Conservation (phyloP, 2,888 invertebrate genomes). For the Lepidocyrtinus sp. region DNA sequence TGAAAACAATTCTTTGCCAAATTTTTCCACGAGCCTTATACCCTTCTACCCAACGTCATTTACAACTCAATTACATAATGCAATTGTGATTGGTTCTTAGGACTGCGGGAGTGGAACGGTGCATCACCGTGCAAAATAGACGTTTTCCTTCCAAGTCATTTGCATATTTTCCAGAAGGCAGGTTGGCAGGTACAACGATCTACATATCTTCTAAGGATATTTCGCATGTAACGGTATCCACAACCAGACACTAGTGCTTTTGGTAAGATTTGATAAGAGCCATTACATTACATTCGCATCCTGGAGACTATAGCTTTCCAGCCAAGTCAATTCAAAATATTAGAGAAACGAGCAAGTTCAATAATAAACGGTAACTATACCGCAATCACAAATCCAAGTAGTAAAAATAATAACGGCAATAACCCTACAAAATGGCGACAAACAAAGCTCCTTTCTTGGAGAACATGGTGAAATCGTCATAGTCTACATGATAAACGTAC, state of each 20-base stretch:
- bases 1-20: neutral
- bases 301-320: neutral
- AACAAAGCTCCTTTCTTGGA: conserved; percentile 15
- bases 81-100: conserved; percentile 2
- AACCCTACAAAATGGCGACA: conserved; percentile 16
- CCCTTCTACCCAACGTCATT: neutral
- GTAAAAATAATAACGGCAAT: conserved; percentile 20
- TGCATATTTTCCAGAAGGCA: conserved; percentile 12
- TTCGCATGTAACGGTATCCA: too few relatives aligned
- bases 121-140: too few relatives aligned
- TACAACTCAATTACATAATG: conserved; percentile 14
- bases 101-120: too few relatives aligned
- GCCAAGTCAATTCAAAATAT: neutral
- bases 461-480: too few relatives aligned
- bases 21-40: too few relatives aligned
- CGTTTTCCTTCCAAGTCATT: neutral
- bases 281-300: too few relatives aligned
- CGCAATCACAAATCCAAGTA: conserved; percentile 14
- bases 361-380: conserved; percentile 16
- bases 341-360: conserved; percentile 1
- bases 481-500: too few relatives aligned
- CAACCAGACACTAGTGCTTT: too few relatives aligned
- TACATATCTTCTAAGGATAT: too few relatives aligned
- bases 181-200: too few relatives aligned
- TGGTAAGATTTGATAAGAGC: too few relatives aligned